Evolutionary conservation across 2,797 vertebrate genomes (phyloP).

Genomic region (Cirrhinus mrigala): DNA sequence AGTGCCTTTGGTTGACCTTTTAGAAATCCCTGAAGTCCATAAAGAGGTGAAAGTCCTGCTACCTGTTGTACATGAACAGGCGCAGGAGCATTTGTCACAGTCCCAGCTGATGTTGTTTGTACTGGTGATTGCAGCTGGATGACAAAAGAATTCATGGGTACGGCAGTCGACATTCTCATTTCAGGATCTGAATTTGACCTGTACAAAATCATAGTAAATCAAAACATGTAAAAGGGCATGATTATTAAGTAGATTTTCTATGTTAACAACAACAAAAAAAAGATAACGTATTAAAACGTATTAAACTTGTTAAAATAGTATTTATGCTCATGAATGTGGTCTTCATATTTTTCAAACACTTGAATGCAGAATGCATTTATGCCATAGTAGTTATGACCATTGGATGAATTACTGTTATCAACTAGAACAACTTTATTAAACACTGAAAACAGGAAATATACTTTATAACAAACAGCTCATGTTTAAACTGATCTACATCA

Average conservation of each 20-base stretch:
- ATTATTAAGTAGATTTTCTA: neutral
- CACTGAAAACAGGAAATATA: neutral
- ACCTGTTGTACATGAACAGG: neutral
- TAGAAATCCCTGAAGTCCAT: neutral
- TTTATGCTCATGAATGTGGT: no score
- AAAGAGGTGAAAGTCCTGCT: no score
- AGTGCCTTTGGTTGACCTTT: constrained; percentile 25
- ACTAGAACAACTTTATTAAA: neutral
- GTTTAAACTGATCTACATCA: neutral
- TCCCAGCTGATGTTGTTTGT: neutral
- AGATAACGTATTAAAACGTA: neutral
- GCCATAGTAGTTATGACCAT: neutral
- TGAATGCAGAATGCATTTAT: neutral
- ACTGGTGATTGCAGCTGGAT: neutral
- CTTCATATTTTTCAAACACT: neutral
- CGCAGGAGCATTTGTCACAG: neutral
- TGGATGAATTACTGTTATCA: neutral
- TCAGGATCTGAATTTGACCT: neutral
- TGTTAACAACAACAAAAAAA: neutral
- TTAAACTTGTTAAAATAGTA: no score
- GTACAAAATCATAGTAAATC: neutral
- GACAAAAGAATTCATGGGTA: neutral
- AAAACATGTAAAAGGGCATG: neutral
- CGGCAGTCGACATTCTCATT: neutral
- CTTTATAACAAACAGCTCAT: neutral